Base-by-base conservation (phyloP, 1,140 invertebrate genomes). In the Drosophila ambigua region DNA sequence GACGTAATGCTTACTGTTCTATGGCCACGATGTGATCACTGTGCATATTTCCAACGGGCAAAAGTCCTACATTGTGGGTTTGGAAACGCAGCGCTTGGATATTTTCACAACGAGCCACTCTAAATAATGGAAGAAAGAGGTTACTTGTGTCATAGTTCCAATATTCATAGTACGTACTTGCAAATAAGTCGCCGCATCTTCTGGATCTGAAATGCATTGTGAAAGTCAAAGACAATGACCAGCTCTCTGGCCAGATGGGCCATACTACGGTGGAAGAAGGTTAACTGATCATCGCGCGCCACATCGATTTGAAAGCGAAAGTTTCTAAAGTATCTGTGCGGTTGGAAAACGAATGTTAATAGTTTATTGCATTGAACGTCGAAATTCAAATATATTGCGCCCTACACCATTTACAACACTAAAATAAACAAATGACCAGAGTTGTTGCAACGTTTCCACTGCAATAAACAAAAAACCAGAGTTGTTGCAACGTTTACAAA, bases 91-190 rank as follows among this genome's bases (percentile, higher is more conserved):
- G 43, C 7, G 66, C 80, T 54, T 77, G 77, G 51, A 91, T 79
- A 61, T 90, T 91, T 77, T 91, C 88, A 82, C 90, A 88, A 50
- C 89, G 89, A 53, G 84, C 88, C 75, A 90, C 79, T 77, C 90
- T 91, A 62, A 4, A 16, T 35, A 41, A 13, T 2, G 1, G 9
- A 50, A 62, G 6, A 20, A 2, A 20, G 2, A 16, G 20, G 20
- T 31, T 39, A 39, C 9, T 39, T 39, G 4, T 4, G 11, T 39
- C 13, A 49, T 39, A 58, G 6, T 15, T 6, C n/a, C 6, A 0
- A 8, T 5, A 9, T 20, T 1, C 4, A n/a, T 2, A 28, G 11
- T 8, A 67, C 75, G 74, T 58, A 91, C 90, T 81, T 91, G 77
- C 90, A 85, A 5, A 91, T 75, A 49, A 91, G 77, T 5, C 82